Base-by-base conservation (phyloP, 2,113 vertebrate species). In the Lepidothrix coronata region DNA sequence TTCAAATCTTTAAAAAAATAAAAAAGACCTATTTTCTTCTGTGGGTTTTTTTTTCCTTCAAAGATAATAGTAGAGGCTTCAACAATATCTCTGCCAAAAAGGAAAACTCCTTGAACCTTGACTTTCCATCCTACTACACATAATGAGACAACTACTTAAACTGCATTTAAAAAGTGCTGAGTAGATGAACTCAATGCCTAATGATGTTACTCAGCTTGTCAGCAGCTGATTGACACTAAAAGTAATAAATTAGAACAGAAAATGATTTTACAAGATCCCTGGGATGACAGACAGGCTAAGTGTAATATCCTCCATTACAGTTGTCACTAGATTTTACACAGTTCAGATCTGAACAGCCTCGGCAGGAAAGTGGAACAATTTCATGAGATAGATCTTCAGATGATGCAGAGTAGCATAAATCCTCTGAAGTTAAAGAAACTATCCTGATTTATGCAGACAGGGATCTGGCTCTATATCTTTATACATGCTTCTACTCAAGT, bases 131-230 rank as follows among this genome's bases (percentile, higher is more conserved):
- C 98, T 97, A 96, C 96, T 96, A 93, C 93, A 95, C 97, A 98
- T 98, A 98, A 99, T 98, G 98, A 98, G 98, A 97, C 97, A 98
- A 97, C 98, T 98, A 96, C 97, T 98, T 98, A 98, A 97, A 97
- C 97, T 97, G 97, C 97, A 78, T 96, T 96, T 97, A 95, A 93
- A 98, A 98, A 98, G 94, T 97, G 98, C 98, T 98, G 98, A 99
- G 97, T 98, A 95, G 98, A 94, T 93, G 95, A 92, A 98, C 98
- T 97, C 86, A 79, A 74, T 86, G 94, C 96, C 95, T 97, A 97
- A 98, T 98, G 98, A 98, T 97, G 96, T 98, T 97, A 97, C 96
- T 97, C 97, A 96, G 98, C 98, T 98, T 92, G 89, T 97, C 80
- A 3, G 95, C 95, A 93, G 78, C 94, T 98, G 98, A 98, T 98